phyloP scores from a whole-genome alignment of 2,888 invertebrate species.

The Sphaerophoria rueppellii region DNA sequence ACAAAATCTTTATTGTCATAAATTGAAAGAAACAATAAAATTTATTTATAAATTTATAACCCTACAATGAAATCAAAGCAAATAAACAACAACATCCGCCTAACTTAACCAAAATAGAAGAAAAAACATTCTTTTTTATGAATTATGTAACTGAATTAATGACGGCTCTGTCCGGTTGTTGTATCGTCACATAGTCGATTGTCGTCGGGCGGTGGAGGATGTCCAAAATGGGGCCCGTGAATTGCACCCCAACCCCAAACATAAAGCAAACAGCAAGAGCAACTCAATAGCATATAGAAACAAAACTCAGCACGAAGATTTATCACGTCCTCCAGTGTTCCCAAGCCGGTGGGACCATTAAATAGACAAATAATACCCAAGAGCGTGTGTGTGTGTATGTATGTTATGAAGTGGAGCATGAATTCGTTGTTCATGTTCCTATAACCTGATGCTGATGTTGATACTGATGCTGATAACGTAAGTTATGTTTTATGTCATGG shows the following conservation, averaged over 20 bases:
- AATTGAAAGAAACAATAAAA: constrained; percentile 40
- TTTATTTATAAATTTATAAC: constrained; percentile 68
- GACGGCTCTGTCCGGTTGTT: constrained; percentile 72
- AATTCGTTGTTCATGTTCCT: constrained; percentile 31
- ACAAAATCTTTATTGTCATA: background rate
- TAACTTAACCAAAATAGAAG: constrained; percentile 28
- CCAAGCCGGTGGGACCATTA: constrained; percentile 62
- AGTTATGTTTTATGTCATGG: constrained; percentile 35
- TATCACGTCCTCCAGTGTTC: constrained; percentile 63
- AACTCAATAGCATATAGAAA: constrained; percentile 11
- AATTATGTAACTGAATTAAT: constrained; percentile 65
- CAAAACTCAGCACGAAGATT: constrained; percentile 40
- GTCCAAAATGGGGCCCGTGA: constrained; percentile 46
- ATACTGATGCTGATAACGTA: background rate
- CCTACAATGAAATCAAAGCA: constrained; percentile 25
- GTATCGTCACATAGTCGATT: background rate
- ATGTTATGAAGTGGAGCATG: constrained; percentile 56
- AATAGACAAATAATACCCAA: constrained; percentile 67
- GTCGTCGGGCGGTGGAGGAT: constrained; percentile 4
- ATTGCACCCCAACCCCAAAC: constrained; percentile 32
- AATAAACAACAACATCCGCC: constrained; percentile 60
- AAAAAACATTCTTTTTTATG: constrained; percentile 43
- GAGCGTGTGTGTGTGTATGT: constrained; percentile 22
- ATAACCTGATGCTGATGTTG: constrained; percentile 7
- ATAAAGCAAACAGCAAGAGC: background rate